Evolutionary conservation across 1,140 invertebrate genomes (phyloP), one percentile per base, ranked within the genome.

Genomic region (Cheumatopsyche charites): DNA sequence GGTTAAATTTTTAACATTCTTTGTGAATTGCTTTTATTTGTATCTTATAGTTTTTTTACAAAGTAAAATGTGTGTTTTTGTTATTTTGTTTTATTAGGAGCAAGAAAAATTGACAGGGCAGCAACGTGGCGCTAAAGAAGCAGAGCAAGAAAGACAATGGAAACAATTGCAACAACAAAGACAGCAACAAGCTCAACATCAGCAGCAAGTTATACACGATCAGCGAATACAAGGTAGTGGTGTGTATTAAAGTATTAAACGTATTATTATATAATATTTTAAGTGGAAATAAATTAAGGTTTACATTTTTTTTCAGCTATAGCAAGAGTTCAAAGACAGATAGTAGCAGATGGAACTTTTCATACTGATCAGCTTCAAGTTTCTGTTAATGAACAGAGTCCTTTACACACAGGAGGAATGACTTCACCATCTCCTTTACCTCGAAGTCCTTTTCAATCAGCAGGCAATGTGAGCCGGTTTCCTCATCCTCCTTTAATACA

Each of bases 121-220:
- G 78, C 87, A 73, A 74, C 75, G 82, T 11, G 83, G 82, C 12
- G 88, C 86, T 43, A 86, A 89, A 77, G 93, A 94, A 83, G 90
- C 91, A 43, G 93, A 94, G 81, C 91, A 94, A 78, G 92, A 94
- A 82, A 84, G 91, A 13, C 89, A 92, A 75, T 95, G 94, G 93
- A 95, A 95, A 81, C 91, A 93, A 75, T 80, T 94, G 73, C 92
- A 94, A 82, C 91, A 91, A 21, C 79, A 90, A 70, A 86, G 92
- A 19, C 91, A 93, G 78, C 90, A 92, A 76, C 91, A 93, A 79
- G 87, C 89, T 15, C 92, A 94, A 79, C 88, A 93, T 73, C 92
- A 94, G 71, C 91, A 93, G 78, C 89, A 91, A 82, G 88, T 90
- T 74, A 88, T 92, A 77, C 90, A 91, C 70, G 91, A 92, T 77